These are phyloP conservation scores for Calidris pygmaea DNA, from an alignment of 2,113 vertebrate genomes.

Conservation along the genomic window DNA sequence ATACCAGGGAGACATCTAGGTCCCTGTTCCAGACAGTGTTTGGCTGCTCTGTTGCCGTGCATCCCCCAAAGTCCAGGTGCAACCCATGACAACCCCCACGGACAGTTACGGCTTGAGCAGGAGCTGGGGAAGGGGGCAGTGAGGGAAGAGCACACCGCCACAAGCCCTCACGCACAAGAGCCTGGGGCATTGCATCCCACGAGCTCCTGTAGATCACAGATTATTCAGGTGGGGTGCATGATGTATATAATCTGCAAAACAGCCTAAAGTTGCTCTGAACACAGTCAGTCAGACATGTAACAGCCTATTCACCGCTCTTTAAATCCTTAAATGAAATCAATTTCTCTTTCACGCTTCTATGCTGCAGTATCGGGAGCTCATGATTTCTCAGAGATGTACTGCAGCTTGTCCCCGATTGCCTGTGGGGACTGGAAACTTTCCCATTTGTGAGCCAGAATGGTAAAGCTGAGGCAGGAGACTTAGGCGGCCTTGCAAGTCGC, in stretches of 20 bases:
- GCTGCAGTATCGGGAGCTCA: neutral
- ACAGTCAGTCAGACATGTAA: neutral
- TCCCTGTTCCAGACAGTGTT: neutral
- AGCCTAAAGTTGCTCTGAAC: neutral
- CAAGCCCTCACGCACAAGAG: neutral
- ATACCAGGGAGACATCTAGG: neutral
- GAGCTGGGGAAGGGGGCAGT: neutral
- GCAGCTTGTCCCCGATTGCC: accelerated
- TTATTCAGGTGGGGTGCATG: neutral
- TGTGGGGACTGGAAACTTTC: neutral
- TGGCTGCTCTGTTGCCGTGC: neutral
- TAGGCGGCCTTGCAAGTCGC: neutral
- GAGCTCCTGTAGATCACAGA: neutral
- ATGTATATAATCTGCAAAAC: neutral
- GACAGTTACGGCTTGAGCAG: neutral
- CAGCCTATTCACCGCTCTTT: neutral
- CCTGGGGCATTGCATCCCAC: neutral
- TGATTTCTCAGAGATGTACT: neutral
- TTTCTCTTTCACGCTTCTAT: neutral
- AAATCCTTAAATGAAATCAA: neutral
- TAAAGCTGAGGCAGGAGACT: neutral
- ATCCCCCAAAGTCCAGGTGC: neutral
- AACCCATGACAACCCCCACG: neutral
- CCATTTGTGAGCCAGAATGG: neutral
- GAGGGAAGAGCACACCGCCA: neutral